Base-by-base conservation (phyloP, 2,888 invertebrate species). In the Pasiphila rectangulata region DNA sequence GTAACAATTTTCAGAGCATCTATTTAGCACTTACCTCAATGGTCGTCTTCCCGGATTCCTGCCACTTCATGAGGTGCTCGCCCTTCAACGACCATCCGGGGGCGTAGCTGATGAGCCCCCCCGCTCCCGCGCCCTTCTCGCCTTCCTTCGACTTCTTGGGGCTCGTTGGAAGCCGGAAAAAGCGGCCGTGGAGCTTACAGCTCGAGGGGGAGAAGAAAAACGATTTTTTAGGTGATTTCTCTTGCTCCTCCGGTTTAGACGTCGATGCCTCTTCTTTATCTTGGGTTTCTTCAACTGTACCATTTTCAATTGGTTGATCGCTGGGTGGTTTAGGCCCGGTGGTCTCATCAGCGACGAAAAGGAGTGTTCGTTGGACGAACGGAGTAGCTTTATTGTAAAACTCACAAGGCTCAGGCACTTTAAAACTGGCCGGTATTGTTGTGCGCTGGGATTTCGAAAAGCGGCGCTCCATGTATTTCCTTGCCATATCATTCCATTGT, bases 41-140 rank as follows among this genome's bases (percentile, higher is more conserved):
- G 19, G 91, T 91, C 10, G 89, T 90, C 69, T 90, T 91, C 36
- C 91, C 91, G 13, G 90, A 90, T 54, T 86, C 90, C 63, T 91
- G 91, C 91, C 91, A 91, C 78, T 91, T 91, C 80, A 90, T 90
- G 47, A 91, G 90, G 65, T 91, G 91, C 64, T 91, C 90, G 23
- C 90, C 90, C 64, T 91, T 91, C 57, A 91, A 78, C 41, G 91
- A 90, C 91, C 91, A 91, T 46, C 91, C 91, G 20, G 91, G 91
- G 46, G 91, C 91, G 67, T 91, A 91, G 75, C 91, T 91, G 76
- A 90, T 91, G 54, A 90, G 89, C 10, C 91, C 90, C 51, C 72
- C 72, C 16, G 72, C 78, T 6, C 67, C 68, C 46, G 27, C 13
- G 1, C 75, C 76, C 44, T 68, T 62, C 40, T 61, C 67, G 59